phyloP scores from a whole-genome alignment of 35 echinoderm and acorn worm genomes.

The Apostichopus californicus region DNA sequence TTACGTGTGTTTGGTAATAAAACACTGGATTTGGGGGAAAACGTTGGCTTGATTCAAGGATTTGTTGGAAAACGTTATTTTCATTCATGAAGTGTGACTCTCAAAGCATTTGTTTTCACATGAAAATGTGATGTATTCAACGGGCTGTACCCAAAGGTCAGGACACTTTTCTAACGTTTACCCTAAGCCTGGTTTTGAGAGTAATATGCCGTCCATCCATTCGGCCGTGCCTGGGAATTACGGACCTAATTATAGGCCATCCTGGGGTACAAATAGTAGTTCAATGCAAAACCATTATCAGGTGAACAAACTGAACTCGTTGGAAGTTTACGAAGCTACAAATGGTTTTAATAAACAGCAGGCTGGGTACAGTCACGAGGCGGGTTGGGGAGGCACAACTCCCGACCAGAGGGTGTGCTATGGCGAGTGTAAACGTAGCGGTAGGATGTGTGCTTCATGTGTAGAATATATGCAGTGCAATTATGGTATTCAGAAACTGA shows the following conservation, averaged over 20 bases:
- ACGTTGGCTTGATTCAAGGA: too few relatives aligned
- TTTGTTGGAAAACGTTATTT: neutral
- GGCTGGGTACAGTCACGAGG: neutral
- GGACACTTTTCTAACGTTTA: slow-evolving; percentile 44
- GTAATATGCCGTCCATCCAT: slow-evolving; percentile 48
- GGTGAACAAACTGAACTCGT: neutral
- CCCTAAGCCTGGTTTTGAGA: slow-evolving; percentile 39
- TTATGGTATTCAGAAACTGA: slow-evolving; percentile 27
- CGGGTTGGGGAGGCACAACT: neutral
- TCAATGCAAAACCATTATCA: neutral
- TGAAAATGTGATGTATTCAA: slow-evolving; percentile 59
- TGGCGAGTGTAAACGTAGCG: slow-evolving; percentile 42
- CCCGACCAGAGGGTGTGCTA: slow-evolving; percentile 34
- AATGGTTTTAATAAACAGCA: neutral
- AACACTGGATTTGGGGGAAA: neutral
- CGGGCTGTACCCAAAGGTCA: slow-evolving; percentile 44
- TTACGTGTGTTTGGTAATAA: neutral
- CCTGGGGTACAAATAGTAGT: neutral
- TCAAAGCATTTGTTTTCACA: slow-evolving; percentile 23
- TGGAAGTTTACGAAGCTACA: neutral
- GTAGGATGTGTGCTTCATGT: slow-evolving; percentile 31
- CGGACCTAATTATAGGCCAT: slow-evolving; percentile 4
- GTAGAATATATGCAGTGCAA: slow-evolving; percentile 21
- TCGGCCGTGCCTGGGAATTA: slow-evolving; percentile 41
- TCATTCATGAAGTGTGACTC: neutral